phyloP scores from a whole-genome alignment of 2,888 invertebrate species.

The Meteorus cinctellus region DNA sequence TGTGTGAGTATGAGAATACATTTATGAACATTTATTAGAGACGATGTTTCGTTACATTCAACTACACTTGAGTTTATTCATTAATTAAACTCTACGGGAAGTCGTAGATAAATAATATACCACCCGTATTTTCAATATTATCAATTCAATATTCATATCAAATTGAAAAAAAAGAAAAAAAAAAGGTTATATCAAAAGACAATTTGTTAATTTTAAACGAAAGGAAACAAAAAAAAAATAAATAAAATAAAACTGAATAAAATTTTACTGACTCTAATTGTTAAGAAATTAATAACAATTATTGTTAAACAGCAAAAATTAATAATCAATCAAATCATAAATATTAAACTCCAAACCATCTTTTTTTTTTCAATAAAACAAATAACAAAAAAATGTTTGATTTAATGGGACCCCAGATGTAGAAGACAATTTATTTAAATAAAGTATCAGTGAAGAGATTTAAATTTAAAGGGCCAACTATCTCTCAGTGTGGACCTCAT shows the following conservation, averaged over 20 bases:
- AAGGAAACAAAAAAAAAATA: too few species aligned
- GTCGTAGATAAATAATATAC: constrained; percentile 47
- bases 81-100: constrained; percentile 43
- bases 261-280: too few species aligned
- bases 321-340: too few species aligned
- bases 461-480: neutral
- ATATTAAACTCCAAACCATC: too few species aligned
- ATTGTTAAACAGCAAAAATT: too few species aligned
- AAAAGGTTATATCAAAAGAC: too few species aligned
- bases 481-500: neutral
- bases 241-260: neutral
- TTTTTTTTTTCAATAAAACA: too few species aligned
- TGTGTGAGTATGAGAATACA: constrained; percentile 25
- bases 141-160: neutral
- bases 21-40: constrained; percentile 48
- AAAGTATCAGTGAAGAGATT: neutral
- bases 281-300: too few species aligned
- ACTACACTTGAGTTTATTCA: constrained; percentile 31
- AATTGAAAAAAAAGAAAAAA: neutral
- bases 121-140: constrained; percentile 37
- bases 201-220: too few species aligned
- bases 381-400: neutral
- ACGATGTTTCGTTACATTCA: constrained; percentile 46
- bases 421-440: neutral
- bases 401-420: neutral